Conservation (phyloP, 2,113 vertebrate genomes). For the Heterotis niloticus region DNA sequence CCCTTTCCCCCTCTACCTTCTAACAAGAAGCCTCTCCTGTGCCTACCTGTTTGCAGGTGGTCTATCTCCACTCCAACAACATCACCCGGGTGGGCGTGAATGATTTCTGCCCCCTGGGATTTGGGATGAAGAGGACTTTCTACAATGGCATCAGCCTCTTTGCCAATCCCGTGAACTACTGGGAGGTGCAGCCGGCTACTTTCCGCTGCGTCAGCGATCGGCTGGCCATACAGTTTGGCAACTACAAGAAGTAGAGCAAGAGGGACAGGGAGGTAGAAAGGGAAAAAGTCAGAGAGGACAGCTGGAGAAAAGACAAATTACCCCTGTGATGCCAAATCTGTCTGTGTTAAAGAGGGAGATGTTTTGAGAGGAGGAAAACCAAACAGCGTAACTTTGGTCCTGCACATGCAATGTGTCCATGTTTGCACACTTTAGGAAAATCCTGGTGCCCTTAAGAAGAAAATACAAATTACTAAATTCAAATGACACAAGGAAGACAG, state of each 20-base stretch:
- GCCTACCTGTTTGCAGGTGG: slow-evolving; percentile 61
- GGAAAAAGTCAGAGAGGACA: slow-evolving; percentile 16
- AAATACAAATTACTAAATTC: not conserved
- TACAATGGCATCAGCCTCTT: slow-evolving; percentile 86
- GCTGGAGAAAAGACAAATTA: not conserved
- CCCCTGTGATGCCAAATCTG: slow-evolving; percentile 8
- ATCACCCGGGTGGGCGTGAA: slow-evolving; percentile 70
- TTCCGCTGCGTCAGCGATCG: slow-evolving; percentile 82
- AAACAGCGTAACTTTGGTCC: not conserved
- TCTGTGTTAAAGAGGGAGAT: not conserved
- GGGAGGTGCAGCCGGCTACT: slow-evolving; percentile 82
- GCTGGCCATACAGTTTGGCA: slow-evolving; percentile 81
- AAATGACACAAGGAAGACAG: not conserved
- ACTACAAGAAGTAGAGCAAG: slow-evolving; percentile 79
- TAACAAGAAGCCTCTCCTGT: too few relatives aligned
- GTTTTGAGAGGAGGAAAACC: not conserved
- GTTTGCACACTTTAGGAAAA: not conserved
- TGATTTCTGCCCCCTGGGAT: slow-evolving; percentile 79
- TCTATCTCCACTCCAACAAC: slow-evolving; percentile 83
- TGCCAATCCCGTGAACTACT: slow-evolving; percentile 81
- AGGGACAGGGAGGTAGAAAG: not conserved
- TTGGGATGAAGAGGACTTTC: slow-evolving; percentile 78
- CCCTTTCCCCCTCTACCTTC: too few relatives aligned
- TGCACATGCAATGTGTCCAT: not conserved
- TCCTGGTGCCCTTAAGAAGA: not conserved